Base-by-base conservation (phyloP, 2,113 vertebrate species). In the Brienomyrus brachyistius region DNA sequence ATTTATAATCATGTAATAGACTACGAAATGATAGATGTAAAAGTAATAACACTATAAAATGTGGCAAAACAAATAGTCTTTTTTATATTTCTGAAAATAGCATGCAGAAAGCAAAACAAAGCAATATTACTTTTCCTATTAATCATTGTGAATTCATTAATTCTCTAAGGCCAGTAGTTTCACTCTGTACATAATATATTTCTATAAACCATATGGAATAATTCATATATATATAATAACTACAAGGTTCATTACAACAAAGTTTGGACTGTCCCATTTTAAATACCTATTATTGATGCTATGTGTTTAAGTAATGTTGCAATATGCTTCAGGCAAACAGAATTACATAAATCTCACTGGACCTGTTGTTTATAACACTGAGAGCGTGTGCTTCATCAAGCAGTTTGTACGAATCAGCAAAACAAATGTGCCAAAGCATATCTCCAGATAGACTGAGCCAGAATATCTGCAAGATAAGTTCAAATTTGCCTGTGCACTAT, bases 201-300 rank as follows among this genome's bases (percentile, higher is more conserved):
- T 83, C 19, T 83, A n/a, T 23, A 45, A 47, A 47, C 40, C 40
- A 23, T 48, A 43, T 83, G 21, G 47, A 47, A 47, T 47, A 48
- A 83, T 21, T 83, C 40, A 83, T 83, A 47, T 48, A 27, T n/a
- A 23, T 83, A 45, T 23, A 83, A 83, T 45, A 83, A 77, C 27
- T 77, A 35, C 27, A 77, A 77, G 31, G 31, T 77, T 35, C 70
- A 77, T 77, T 77, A 77, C 70, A 77, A 77, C 70, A 77, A 77
- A 40, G 70, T 77, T 77, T 77, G 70, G 31, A 77, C 70, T 77
- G 70, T 77, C 70, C 70, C 70, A 77, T 40, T 77, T 77, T 77
- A 85, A 85, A 85, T 85, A 45, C 83, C 23, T 19, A 21, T 83
- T 83, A 83, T 83, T 21, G 80, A 43, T 83, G 80, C 80, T 83